These are phyloP conservation scores for Cryptomyrus ogoouensis DNA, from an alignment of 2,113 vertebrate genomes.

Conservation along the genomic window DNA sequence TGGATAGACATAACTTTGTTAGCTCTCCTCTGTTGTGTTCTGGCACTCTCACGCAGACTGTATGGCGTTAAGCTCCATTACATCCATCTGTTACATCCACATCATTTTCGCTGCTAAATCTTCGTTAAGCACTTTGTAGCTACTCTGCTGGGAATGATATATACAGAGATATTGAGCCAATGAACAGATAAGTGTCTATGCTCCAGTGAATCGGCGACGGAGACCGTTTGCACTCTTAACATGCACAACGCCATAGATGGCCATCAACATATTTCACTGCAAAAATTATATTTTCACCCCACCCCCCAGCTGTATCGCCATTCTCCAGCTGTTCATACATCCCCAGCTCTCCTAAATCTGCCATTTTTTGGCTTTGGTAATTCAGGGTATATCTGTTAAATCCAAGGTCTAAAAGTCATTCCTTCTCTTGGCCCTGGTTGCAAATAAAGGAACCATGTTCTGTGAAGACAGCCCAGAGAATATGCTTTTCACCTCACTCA, in stretches of 20 bases:
- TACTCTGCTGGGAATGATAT: not conserved
- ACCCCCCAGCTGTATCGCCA: not conserved
- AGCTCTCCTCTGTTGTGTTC: not conserved
- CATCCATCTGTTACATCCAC: not conserved
- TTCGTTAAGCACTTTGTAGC: not conserved
- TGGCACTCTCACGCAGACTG: not conserved
- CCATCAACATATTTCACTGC: not conserved
- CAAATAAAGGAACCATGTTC: not conserved
- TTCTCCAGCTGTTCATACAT: not conserved
- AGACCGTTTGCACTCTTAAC: not conserved
- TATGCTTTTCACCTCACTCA: not conserved
- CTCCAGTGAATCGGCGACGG: not conserved
- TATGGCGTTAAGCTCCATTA: not conserved
- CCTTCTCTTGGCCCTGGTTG: not conserved
- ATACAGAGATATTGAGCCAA: not conserved
- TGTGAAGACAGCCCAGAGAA: not conserved
- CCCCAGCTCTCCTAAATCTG: not conserved
- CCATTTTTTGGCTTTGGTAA: not conserved
- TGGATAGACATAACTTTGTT: not conserved
- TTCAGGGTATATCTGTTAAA: slow-evolving; percentile 13
- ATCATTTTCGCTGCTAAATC: not conserved
- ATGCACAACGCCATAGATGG: not conserved
- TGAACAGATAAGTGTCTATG: not conserved
- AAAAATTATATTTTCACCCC: not conserved
- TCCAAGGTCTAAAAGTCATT: slow-evolving; percentile 13